Percentiles rank a stretch among this genome's conserved stretches.
These are phyloP conservation scores for Pogonus chalceus DNA, from an alignment of 1,140 invertebrate species.

Conservation along the genomic window DNA sequence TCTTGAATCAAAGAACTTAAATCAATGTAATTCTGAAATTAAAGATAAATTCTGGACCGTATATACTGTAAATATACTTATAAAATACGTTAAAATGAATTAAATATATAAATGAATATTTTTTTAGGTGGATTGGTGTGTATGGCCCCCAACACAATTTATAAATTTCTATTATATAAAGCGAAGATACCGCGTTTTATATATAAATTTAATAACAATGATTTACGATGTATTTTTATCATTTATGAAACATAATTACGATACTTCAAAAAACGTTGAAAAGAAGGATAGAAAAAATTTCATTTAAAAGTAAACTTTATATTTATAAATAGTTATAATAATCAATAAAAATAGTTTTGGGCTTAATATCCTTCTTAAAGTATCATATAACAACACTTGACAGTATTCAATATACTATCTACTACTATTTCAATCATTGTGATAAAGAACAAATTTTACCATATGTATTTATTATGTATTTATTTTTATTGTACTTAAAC, in stretches of 20 bases:
- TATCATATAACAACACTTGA: too few species aligned
- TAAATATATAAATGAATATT: conserved; percentile 25
- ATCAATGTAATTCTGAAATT: conserved; percentile 49
- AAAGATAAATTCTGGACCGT: conserved; percentile 53
- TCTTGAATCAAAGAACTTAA: conserved; percentile 47
- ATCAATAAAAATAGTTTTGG: too few species aligned
- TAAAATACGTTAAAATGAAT: conserved; percentile 21
- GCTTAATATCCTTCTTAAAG: too few species aligned
- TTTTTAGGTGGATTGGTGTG: conserved; percentile 59
- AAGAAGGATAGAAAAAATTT: too few species aligned
- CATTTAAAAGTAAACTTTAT: too few species aligned
- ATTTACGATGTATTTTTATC: conserved; percentile 72
- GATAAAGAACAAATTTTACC: too few species aligned
- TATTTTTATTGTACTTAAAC: too few species aligned
- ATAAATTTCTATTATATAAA: conserved; percentile 70
- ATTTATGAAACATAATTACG: conserved; percentile 69
- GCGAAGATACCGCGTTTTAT: conserved; percentile 65
- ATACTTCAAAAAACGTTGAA: too few species aligned
- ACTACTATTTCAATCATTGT: too few species aligned
- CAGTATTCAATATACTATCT: too few species aligned
- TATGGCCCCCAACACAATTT: conserved; percentile 75
- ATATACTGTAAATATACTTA: conserved; percentile 43
- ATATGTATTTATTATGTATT: too few species aligned
- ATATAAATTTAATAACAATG: conserved; percentile 66
- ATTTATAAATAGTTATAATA: too few species aligned